Percentiles rank a stretch among this genome's conserved stretches.
Evolutionary conservation across 2,113 vertebrate genomes (phyloP).

Genomic region (Colius striatus): DNA sequence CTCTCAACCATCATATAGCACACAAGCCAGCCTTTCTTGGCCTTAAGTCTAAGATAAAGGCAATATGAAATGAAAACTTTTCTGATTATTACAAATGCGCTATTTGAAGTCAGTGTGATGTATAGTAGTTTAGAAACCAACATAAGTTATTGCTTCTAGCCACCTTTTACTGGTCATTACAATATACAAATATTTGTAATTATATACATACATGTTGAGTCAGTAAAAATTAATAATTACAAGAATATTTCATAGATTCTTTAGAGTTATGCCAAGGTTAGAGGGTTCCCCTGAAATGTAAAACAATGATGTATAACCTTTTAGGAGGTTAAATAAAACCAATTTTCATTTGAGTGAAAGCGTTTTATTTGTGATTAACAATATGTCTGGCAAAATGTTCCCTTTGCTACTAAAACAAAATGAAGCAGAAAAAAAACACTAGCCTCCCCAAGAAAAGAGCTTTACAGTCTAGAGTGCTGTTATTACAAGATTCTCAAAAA

Average conservation of each 20-base stretch:
- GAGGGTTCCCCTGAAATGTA: background rate
- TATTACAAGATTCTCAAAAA: conserved; percentile 24
- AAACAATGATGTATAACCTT: background rate
- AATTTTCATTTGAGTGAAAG: conserved; percentile 42
- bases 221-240: background rate
- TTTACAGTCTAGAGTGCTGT: background rate
- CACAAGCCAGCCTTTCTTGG: background rate
- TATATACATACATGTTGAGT: background rate
- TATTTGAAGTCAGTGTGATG: background rate
- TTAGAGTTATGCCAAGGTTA: background rate
- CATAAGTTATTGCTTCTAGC: background rate
- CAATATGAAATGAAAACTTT: background rate
- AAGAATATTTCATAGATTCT: background rate
- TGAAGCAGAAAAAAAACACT: background rate
- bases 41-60: background rate
- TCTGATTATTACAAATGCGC: background rate
- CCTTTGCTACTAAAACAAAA: conserved; percentile 4
- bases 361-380: conserved; percentile 51
- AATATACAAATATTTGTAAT: background rate
- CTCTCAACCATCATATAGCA: background rate
- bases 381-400: conserved; percentile 5
- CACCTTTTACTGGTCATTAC: background rate
- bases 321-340: conserved; percentile 37
- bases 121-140: background rate
- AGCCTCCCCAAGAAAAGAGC: background rate